Conservation (phyloP, 2,113 vertebrate genomes). For the Salvelinus fontinalis region DNA sequence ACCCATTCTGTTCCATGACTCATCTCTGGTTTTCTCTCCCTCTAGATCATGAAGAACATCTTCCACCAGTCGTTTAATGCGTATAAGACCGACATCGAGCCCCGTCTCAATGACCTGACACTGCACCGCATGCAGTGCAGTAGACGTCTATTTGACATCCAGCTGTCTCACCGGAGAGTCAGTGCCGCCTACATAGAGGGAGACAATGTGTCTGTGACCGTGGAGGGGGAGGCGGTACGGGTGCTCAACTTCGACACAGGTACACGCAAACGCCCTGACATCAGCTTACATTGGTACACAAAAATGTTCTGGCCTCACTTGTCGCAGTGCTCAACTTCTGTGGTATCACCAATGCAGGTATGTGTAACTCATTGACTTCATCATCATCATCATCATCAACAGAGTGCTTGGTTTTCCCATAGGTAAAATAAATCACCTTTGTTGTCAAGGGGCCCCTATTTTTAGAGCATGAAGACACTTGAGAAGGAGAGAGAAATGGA, state of each 20-base stretch:
- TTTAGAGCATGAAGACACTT: background rate
- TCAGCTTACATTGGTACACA: background rate
- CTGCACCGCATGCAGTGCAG: constrained; percentile 74
- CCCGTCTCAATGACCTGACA: constrained; percentile 67
- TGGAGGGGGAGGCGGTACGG: constrained; percentile 75
- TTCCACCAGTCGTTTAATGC: constrained; percentile 78
- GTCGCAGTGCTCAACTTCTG: background rate
- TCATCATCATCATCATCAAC: no score
- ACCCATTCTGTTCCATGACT: background rate
- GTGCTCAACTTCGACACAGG: constrained; percentile 78
- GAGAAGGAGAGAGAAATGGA: constrained; percentile 5
- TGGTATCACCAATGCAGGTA: no score
- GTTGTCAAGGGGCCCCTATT: background rate
- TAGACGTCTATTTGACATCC: constrained; percentile 75
- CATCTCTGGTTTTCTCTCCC: background rate
- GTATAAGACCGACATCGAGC: constrained; percentile 77
- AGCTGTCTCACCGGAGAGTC: constrained; percentile 73
- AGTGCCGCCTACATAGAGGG: constrained; percentile 71
- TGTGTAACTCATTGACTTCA: no score
- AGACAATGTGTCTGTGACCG: constrained; percentile 73
- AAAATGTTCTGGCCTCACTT: background rate
- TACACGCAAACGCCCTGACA: background rate
- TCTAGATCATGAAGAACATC: constrained; percentile 79
- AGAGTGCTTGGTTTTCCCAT: no score
- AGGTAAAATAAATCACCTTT: no score